Evolutionary conservation across 2,797 vertebrate species (phyloP).

Genomic region (Paratrypauchen microcephalus): DNA sequence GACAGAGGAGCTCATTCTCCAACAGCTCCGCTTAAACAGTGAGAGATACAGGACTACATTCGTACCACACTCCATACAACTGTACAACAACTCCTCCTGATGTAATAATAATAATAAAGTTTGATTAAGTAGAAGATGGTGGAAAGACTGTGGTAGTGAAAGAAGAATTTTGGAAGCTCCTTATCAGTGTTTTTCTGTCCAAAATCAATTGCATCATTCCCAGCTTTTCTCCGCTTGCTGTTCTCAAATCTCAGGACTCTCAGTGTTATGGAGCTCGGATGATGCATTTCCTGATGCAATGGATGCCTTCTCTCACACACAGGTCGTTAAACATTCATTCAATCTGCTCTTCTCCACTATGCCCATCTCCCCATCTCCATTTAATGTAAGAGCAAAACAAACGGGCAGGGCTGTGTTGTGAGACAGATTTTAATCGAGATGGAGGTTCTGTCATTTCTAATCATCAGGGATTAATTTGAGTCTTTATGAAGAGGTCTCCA

Average conservation of each 20-base stretch:
- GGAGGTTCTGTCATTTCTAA: no score
- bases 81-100: no score
- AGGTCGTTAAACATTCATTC: slow-evolving; percentile 41
- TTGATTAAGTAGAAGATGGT: not conserved
- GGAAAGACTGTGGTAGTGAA: not conserved
- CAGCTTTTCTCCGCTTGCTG: not conserved
- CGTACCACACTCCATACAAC: no score
- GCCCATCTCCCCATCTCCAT: slow-evolving; percentile 3
- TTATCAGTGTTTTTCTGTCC: not conserved
- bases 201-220: not conserved
- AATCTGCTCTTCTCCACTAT: slow-evolving; percentile 28
- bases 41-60: no score
- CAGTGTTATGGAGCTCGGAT: not conserved
- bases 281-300: slow-evolving; percentile 29
- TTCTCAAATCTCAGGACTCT: slow-evolving; percentile 20
- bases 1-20: no score
- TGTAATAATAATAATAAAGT: no score
- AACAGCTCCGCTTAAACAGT: no score
- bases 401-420: not conserved
- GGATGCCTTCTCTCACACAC: slow-evolving; percentile 14
- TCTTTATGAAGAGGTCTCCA: no score
- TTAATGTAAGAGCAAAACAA: slow-evolving; percentile 21
- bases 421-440: no score
- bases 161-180: not conserved
- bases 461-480: no score